phyloP scores from a whole-genome alignment of 2,888 invertebrate genomes.

The Nymphalis polychloros region DNA sequence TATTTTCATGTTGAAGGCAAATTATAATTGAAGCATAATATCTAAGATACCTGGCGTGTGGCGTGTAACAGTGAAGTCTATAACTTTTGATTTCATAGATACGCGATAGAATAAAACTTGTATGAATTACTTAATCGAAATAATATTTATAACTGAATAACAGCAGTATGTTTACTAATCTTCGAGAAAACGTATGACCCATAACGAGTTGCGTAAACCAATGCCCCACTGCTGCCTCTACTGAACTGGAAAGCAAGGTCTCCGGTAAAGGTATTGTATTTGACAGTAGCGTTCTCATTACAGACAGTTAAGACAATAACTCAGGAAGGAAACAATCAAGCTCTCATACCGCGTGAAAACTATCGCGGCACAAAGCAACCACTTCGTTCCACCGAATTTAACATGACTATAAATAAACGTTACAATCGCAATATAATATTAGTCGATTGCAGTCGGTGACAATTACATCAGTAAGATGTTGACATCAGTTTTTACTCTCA shows the following conservation, averaged over 20 bases:
- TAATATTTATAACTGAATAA: slow-evolving; percentile 13
- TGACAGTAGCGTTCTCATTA: slow-evolving; percentile 73
- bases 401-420: slow-evolving; percentile 75
- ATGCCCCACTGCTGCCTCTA: slow-evolving; percentile 71
- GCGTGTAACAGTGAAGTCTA: background rate
- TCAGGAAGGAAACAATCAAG: slow-evolving; percentile 77
- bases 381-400: slow-evolving; percentile 74
- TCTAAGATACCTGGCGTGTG: background rate
- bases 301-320: slow-evolving; percentile 77
- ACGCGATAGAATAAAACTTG: slow-evolving; percentile 2
- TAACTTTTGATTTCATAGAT: background rate
- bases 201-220: slow-evolving; percentile 69
- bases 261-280: slow-evolving; percentile 73
- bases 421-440: slow-evolving; percentile 71
- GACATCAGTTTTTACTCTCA: slow-evolving; percentile 55
- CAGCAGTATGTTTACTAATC: slow-evolving; percentile 33
- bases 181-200: slow-evolving; percentile 69
- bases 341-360: slow-evolving; percentile 65
- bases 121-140: slow-evolving; percentile 21
- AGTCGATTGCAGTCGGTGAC: slow-evolving; percentile 66
- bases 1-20: too few species aligned
- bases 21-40: background rate
- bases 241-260: slow-evolving; percentile 81
- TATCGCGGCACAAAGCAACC: slow-evolving; percentile 65
- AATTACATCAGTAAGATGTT: slow-evolving; percentile 66